Percentiles rank a stretch among this genome's conserved stretches.
Conservation (phyloP, 2,888 invertebrate species). For the Ditula angustiorana region DNA sequence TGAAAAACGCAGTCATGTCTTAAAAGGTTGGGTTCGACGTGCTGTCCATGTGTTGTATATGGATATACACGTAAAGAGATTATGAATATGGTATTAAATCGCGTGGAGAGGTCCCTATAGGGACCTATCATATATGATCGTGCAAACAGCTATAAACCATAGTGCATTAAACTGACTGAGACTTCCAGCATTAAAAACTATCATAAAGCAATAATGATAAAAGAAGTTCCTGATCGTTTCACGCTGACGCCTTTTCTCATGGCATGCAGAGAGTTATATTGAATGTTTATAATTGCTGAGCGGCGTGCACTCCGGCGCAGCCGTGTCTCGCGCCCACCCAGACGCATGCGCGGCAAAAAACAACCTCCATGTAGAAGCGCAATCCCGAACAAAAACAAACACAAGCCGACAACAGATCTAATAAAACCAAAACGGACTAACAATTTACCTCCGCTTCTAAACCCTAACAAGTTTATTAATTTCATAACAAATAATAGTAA, state of each 20-base stretch:
- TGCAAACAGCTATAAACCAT: background rate
- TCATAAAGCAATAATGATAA: slow-evolving; percentile 50
- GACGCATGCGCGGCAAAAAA: slow-evolving; percentile 71
- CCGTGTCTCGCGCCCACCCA: slow-evolving; percentile 83
- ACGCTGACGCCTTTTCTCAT: slow-evolving; percentile 70
- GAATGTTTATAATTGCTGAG: slow-evolving; percentile 69
- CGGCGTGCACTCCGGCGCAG: slow-evolving; percentile 68
- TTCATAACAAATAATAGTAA: slow-evolving; percentile 83
- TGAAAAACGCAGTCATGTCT: too few relatives aligned
- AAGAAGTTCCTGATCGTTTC: slow-evolving; percentile 68
- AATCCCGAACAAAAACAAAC: slow-evolving; percentile 81
- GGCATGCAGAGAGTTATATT: slow-evolving; percentile 53
- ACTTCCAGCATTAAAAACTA: background rate
- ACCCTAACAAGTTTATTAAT: slow-evolving; percentile 85
- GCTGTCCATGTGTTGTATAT: too few relatives aligned
- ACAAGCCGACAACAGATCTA: slow-evolving; percentile 79
- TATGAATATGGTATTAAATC: too few relatives aligned
- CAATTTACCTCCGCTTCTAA: slow-evolving; percentile 81
- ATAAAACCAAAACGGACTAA: slow-evolving; percentile 77
- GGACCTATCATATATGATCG: too few relatives aligned
- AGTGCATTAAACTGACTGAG: background rate
- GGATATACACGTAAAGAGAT: too few relatives aligned
- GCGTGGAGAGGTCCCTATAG: too few relatives aligned
- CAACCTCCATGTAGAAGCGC: slow-evolving; percentile 57
- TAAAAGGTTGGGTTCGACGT: too few relatives aligned